Conservation (phyloP, 2,113 vertebrate species). For the Brevimyrus niger region DNA sequence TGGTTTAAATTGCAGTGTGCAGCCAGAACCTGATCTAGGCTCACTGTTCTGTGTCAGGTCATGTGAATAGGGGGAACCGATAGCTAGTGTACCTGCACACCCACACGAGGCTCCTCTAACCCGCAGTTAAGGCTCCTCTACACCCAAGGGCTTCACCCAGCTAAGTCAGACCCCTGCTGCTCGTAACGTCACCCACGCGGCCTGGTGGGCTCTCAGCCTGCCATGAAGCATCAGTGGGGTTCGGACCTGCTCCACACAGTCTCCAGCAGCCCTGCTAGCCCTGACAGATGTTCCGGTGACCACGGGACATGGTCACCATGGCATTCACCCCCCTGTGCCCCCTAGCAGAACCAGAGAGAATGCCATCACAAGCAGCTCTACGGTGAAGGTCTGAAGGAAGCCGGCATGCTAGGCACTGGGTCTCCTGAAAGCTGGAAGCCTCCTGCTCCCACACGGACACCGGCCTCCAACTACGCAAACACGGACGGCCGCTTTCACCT, state of each 20-base stretch:
- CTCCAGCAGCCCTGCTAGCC: not conserved
- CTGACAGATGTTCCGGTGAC: not conserved
- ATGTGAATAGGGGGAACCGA: not conserved
- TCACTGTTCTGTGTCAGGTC: not conserved
- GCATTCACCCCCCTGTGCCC: no score
- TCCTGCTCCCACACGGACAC: no score
- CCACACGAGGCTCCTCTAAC: not conserved
- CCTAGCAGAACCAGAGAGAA: no score
- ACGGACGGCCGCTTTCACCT: no score
- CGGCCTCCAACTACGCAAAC: no score
- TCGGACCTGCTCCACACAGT: no score
- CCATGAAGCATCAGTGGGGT: not conserved
- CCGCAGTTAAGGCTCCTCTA: not conserved
- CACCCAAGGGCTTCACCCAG: not conserved
- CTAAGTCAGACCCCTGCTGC: not conserved
- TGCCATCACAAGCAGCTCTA: no score
- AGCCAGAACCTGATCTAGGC: not conserved
- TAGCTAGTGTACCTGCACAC: not conserved
- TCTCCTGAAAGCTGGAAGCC: no score
- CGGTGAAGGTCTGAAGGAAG: no score
- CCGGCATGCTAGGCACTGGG: no score
- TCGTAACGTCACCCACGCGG: not conserved
- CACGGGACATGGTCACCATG: no score
- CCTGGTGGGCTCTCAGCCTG: not conserved
- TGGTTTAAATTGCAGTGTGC: not conserved